A percentile compares a stretch with the other conserved stretches of the same genome.
Conservation (phyloP, 1,140 invertebrate species). For the Drosophila gunungcola region DNA sequence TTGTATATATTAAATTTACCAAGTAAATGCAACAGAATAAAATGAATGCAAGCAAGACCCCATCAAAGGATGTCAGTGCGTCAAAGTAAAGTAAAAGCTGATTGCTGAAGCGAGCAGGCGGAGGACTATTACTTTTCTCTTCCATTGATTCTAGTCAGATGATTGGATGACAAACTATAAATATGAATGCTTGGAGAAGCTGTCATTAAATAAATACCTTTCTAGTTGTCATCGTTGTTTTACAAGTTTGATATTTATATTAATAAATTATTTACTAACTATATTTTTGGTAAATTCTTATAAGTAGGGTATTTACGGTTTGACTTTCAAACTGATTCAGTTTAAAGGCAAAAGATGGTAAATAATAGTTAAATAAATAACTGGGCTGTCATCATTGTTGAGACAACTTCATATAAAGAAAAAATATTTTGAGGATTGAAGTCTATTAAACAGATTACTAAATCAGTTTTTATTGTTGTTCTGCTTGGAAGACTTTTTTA, state of each 20-base stretch:
- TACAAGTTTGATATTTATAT: background rate
- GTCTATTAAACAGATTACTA: too few relatives aligned
- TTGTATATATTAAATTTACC: conserved; percentile 75
- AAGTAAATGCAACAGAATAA: conserved; percentile 43
- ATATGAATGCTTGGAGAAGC: background rate
- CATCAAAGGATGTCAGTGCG: conserved; percentile 7
- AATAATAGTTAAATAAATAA: too few relatives aligned
- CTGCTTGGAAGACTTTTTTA: too few relatives aligned
- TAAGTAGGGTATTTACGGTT: too few relatives aligned
- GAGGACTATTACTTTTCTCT: conserved; percentile 14
- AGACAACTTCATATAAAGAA: too few relatives aligned
- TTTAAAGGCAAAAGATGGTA: too few relatives aligned
- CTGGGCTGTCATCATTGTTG: too few relatives aligned
- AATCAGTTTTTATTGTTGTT: too few relatives aligned
- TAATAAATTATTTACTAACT: conserved; percentile 10
- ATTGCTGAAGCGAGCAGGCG: background rate
- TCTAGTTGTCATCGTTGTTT: background rate
- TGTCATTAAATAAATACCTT: conserved; percentile 19
- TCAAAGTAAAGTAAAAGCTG: conserved; percentile 6
- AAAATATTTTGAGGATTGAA: too few relatives aligned
- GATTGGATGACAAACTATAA: background rate
- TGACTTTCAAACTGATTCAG: too few relatives aligned
- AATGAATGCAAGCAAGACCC: conserved; percentile 14
- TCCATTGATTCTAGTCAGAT: background rate
- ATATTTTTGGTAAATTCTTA: background rate